Percentiles rank a stretch among this genome's conserved stretches.
Conservation (phyloP, 2,113 vertebrate species). For the Peromyscus californicus region DNA sequence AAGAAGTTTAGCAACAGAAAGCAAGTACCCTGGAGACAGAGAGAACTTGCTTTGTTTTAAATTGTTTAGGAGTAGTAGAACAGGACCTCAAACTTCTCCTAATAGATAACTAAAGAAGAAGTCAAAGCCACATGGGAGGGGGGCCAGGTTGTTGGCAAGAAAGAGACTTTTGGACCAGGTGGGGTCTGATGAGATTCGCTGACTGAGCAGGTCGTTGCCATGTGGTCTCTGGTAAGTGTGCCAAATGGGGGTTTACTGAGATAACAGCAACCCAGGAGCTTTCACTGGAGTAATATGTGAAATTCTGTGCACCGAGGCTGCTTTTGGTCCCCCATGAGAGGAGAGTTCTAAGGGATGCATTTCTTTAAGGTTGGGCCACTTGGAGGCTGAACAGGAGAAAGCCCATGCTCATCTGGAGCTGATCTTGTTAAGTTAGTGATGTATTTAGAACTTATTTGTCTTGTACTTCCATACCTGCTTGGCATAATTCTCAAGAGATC, state of each 20-base stretch:
- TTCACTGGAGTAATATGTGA: neutral
- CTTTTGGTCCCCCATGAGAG: neutral
- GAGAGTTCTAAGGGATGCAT: neutral
- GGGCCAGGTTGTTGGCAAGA: neutral
- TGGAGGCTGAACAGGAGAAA: neutral
- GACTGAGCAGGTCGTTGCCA: neutral
- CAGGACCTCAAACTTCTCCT: neutral
- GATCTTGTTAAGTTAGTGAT: too few relatives aligned
- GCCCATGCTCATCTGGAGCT: neutral
- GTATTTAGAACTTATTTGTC: neutral
- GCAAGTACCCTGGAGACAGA: neutral
- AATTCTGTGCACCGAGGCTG: neutral
- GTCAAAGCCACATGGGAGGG: fast-evolving
- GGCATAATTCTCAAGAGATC: neutral
- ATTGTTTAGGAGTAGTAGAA: neutral
- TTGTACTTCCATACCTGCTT: neutral
- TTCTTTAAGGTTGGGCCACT: neutral
- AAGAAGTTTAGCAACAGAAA: neutral
- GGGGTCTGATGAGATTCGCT: neutral
- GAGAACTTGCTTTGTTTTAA: neutral
- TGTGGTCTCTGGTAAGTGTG: neutral
- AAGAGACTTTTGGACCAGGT: neutral
- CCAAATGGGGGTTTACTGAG: fast-evolving
- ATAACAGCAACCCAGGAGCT: neutral
- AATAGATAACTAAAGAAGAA: neutral